A percentile compares a stretch with the other conserved stretches of the same genome.
Evolutionary conservation across 2,888 invertebrate species (phyloP).

Genomic region (Caradrina clavipalpis): DNA sequence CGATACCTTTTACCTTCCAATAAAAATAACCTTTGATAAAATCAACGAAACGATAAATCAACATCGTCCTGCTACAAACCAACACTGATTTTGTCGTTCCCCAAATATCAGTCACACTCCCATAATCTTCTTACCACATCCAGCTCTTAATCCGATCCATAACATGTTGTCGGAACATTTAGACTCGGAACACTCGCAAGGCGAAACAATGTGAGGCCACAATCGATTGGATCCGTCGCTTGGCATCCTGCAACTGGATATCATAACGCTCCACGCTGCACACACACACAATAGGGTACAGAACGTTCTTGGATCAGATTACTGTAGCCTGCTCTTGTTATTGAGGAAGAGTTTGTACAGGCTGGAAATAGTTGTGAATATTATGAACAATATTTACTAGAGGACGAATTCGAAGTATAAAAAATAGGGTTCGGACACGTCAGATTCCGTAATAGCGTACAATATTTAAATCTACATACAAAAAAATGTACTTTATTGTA

Average conservation of each 20-base stretch:
- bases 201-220: slow-evolving; percentile 38
- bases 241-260: slow-evolving; percentile 45
- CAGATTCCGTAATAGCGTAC: no score
- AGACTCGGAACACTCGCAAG: slow-evolving; percentile 4
- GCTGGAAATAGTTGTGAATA: no score
- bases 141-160: slow-evolving; percentile 19
- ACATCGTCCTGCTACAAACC: neutral
- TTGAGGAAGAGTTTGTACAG: neutral
- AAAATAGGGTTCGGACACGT: no score
- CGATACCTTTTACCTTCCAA: no score
- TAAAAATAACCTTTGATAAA: no score
- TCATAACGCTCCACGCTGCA: slow-evolving; percentile 27
- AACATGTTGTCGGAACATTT: slow-evolving; percentile 8
- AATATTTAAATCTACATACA: no score
- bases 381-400: no score
- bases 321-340: neutral
- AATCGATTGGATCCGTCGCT: slow-evolving; percentile 36
- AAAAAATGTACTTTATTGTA: no score
- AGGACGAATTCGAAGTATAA: no score
- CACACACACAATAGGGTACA: slow-evolving; percentile 28
- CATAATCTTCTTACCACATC: slow-evolving; percentile 11
- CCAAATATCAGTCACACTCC: neutral
- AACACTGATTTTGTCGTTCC: neutral
- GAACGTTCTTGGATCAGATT: slow-evolving; percentile 23
- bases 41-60: no score